Evolutionary conservation across 2,113 vertebrate species (phyloP).

Genomic region (Laterallus jamaicensis): DNA sequence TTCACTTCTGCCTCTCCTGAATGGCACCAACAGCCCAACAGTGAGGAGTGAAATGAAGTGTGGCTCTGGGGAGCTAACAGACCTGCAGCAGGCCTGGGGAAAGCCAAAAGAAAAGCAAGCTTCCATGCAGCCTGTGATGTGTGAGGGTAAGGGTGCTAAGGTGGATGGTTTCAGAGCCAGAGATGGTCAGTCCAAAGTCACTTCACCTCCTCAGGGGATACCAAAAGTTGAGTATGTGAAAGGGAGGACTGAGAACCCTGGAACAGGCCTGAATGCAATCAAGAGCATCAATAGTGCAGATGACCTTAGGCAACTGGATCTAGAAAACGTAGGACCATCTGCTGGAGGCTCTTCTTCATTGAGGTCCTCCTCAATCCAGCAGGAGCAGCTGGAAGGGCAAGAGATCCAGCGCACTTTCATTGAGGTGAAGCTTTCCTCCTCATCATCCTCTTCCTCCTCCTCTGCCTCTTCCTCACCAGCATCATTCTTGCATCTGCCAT

Average conservation of each 20-base stretch:
- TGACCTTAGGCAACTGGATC: not conserved
- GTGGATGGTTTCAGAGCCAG: not conserved
- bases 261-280: not conserved
- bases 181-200: slow-evolving; percentile 28
- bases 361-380: not conserved
- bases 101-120: not conserved
- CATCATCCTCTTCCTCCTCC: slow-evolving; percentile 55
- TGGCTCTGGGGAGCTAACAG: not conserved
- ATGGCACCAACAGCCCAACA: not conserved
- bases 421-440: slow-evolving; percentile 78
- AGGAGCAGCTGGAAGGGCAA: slow-evolving; percentile 57
- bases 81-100: not conserved
- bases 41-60: not conserved
- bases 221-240: not conserved
- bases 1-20: not conserved
- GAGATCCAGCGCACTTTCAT: slow-evolving; percentile 81
- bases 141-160: not conserved
- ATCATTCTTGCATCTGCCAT: slow-evolving; percentile 22
- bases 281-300: slow-evolving; percentile 16
- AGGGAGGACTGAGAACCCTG: not conserved
- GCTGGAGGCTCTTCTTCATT: not conserved
- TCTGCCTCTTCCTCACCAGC: slow-evolving; percentile 58
- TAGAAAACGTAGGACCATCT: not conserved
- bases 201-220: slow-evolving; percentile 2
- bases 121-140: not conserved